Percentiles rank a stretch among this genome's conserved stretches.
These are phyloP conservation scores for Amazonetta brasiliensis DNA, from an alignment of 2,797 vertebrate genomes.

Conservation along the genomic window DNA sequence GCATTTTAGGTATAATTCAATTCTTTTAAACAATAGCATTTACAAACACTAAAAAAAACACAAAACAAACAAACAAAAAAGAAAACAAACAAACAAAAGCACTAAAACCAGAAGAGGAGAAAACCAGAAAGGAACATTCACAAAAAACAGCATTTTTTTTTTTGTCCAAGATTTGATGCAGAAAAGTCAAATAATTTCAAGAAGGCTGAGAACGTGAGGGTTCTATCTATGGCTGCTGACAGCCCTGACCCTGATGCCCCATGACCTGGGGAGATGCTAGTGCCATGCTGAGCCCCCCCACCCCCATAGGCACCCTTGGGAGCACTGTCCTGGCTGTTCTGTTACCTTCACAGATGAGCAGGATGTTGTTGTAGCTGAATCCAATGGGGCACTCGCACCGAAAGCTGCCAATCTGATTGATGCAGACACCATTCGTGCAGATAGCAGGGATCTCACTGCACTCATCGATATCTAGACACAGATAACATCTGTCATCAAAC, in stretches of 20 bases:
- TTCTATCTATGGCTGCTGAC: background rate
- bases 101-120: background rate
- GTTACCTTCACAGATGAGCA: conserved; percentile 93
- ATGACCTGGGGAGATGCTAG: background rate
- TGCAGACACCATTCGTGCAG: conserved; percentile 90
- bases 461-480: conserved; percentile 89
- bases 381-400: conserved; percentile 92
- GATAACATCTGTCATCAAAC: background rate
- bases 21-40: background rate
- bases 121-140: background rate
- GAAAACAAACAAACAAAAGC: no score
- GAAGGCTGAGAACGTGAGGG: background rate
- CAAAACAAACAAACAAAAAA: no score
- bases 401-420: conserved; percentile 96
- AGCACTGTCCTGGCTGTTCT: fast-evolving
- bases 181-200: background rate
- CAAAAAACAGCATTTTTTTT: background rate
- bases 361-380: conserved; percentile 93
- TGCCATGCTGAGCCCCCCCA: background rate
- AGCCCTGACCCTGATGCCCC: background rate
- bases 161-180: fast-evolving
- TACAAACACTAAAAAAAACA: background rate
- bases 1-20: background rate
- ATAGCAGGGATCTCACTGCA: conserved; percentile 92
- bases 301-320: background rate